A percentile compares a stretch with the other conserved stretches of the same genome.
Evolutionary conservation across 2,888 invertebrate species (phyloP).

Genomic region (Philereme transversata): DNA sequence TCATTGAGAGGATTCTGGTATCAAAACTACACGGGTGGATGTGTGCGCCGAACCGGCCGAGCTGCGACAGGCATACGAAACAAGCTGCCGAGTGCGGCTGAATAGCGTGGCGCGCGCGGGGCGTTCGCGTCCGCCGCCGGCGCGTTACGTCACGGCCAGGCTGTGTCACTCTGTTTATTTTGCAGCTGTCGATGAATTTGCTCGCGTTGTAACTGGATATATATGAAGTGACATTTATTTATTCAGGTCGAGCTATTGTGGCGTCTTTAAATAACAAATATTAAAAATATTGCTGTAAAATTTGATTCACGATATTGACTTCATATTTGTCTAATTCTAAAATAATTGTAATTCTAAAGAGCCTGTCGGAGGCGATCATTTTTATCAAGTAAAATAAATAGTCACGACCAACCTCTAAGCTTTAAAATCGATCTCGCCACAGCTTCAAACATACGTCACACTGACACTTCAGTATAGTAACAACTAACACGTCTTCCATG

Average conservation of each 20-base stretch:
- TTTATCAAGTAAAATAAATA: neutral
- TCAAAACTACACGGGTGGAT: conserved; percentile 72
- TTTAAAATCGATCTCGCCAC: too few relatives aligned
- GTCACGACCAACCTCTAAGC: neutral
- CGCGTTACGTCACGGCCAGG: neutral
- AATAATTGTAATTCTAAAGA: too few relatives aligned
- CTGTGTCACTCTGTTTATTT: neutral
- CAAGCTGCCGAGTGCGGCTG: conserved; percentile 50
- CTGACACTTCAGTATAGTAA: conserved; percentile 5
- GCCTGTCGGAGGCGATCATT: neutral
- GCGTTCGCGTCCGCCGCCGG: conserved; percentile 57
- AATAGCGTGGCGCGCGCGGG: conserved; percentile 43
- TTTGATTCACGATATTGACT: too few relatives aligned
- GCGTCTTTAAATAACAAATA: too few relatives aligned
- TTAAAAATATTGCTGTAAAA: too few relatives aligned
- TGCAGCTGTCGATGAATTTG: too few relatives aligned
- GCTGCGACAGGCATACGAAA: conserved; percentile 77
- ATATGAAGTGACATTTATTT: too few relatives aligned
- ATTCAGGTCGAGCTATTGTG: too few relatives aligned
- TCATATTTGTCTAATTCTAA: too few relatives aligned
- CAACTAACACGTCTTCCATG: conserved; percentile 7
- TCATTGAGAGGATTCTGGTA: conserved; percentile 85
- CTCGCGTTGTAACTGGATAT: too few relatives aligned
- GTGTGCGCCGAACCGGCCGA: conserved; percentile 77
- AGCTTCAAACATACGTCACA: neutral